Evolutionary conservation across 2,888 invertebrate genomes (phyloP).

Genomic region (Protula sp.): DNA sequence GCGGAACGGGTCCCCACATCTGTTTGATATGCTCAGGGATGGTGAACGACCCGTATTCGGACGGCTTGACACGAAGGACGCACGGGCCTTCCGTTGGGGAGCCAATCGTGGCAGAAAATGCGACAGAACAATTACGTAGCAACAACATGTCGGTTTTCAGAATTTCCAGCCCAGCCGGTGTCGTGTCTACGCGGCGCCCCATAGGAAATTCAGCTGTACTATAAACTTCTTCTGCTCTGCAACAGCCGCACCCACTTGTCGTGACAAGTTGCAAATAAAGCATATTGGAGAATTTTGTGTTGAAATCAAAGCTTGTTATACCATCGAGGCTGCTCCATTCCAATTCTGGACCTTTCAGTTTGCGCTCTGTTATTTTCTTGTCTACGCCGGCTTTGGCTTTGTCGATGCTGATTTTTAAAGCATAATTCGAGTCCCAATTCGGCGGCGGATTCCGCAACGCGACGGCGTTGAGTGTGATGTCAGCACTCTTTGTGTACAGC

Average conservation of each 20-base stretch:
- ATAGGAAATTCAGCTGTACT: slow-evolving; percentile 40
- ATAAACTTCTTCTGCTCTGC: slow-evolving; percentile 23
- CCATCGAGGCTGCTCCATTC: slow-evolving; percentile 47
- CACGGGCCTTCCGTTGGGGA: slow-evolving; percentile 32
- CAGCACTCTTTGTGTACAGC: slow-evolving; percentile 45
- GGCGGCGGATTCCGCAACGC: slow-evolving; percentile 19
- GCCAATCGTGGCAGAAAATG: slow-evolving; percentile 30
- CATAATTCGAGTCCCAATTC: slow-evolving; percentile 30
- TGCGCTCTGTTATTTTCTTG: slow-evolving; percentile 18
- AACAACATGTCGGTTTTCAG: slow-evolving; percentile 28
- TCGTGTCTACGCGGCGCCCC: slow-evolving; percentile 29
- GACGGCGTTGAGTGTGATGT: slow-evolving; percentile 24
- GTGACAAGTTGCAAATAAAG: too few species aligned
- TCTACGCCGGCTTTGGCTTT: slow-evolving; percentile 1
- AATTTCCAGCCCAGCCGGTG: slow-evolving; percentile 21
- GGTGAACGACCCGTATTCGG: slow-evolving; percentile 47
- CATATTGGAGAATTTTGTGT: too few species aligned
- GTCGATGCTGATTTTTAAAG: slow-evolving; percentile 24
- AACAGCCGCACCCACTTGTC: slow-evolving; percentile 51
- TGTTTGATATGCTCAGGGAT: slow-evolving; percentile 47
- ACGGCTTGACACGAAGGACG: slow-evolving; percentile 41
- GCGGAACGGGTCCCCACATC: slow-evolving; percentile 50
- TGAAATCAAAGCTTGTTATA: slow-evolving; percentile 42
- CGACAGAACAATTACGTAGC: slow-evolving; percentile 22
- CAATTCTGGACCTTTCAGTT: slow-evolving; percentile 27